Percentiles rank a stretch among this genome's conserved stretches.
phyloP scores from a whole-genome alignment of 2,113 vertebrate genomes.

The Epinephelus cyanopodus region DNA sequence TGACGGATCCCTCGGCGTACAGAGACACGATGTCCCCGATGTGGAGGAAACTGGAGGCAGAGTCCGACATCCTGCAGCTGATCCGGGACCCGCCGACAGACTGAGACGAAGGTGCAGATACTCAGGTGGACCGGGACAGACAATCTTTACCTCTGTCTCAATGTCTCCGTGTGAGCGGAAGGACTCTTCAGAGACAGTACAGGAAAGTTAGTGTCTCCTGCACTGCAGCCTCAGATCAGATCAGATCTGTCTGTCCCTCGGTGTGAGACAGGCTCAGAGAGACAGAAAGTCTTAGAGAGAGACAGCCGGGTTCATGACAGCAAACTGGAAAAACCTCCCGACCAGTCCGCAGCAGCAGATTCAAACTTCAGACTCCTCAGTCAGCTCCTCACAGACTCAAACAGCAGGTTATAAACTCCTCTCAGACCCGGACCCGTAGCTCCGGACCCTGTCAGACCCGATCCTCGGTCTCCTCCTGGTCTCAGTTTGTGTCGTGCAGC shows the following conservation, averaged over 20 bases:
- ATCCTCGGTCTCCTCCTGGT: too few relatives aligned
- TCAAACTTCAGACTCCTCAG: too few relatives aligned
- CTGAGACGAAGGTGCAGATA: neutral
- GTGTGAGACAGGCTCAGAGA: too few relatives aligned
- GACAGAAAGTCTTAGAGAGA: neutral
- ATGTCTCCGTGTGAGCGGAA: too few relatives aligned
- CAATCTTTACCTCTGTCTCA: neutral
- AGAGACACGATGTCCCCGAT: conserved; percentile 95
- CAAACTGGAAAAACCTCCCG: neutral
- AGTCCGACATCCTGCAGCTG: conserved; percentile 87
- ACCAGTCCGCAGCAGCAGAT: neutral
- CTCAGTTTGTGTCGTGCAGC: too few relatives aligned
- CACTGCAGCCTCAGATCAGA: neutral
- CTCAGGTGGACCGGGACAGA: too few relatives aligned
- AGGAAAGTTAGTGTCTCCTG: neutral
- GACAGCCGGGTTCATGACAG: conserved; percentile 29
- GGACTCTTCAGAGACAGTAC: neutral
- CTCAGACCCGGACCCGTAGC: too few relatives aligned
- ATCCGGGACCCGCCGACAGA: neutral
- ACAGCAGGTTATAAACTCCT: too few relatives aligned
- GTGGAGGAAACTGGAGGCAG: conserved; percentile 94
- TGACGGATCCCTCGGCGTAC: conserved; percentile 93
- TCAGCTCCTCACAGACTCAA: too few relatives aligned
- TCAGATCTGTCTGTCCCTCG: neutral
- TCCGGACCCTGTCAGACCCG: too few relatives aligned